Evolutionary conservation across 2,888 invertebrate genomes (phyloP).

Genomic region (Coelogynopora nodosa): DNA sequence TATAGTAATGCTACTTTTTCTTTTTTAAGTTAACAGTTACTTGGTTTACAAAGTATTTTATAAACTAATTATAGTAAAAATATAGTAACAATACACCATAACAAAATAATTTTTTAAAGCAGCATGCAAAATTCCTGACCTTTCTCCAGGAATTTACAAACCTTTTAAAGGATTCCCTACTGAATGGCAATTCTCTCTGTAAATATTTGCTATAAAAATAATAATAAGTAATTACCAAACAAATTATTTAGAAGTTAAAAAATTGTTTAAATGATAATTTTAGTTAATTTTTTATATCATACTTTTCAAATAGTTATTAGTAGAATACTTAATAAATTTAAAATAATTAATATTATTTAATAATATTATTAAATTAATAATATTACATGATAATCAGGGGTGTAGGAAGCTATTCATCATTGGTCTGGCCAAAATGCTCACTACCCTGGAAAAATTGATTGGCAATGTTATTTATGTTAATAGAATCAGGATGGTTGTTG

Average conservation of each 20-base stretch:
- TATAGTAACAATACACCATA: no score
- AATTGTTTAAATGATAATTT: no score
- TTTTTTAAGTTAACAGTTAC: neutral
- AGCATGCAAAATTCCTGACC: neutral
- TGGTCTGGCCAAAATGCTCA: neutral
- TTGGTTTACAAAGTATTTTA: neutral
- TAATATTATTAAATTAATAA: neutral
- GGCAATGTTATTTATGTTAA: neutral
- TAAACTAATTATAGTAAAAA: no score
- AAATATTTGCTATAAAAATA: no score
- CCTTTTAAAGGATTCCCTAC: no score
- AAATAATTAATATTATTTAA: neutral
- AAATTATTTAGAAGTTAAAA: no score
- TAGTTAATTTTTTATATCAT: no score
- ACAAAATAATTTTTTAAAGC: neutral
- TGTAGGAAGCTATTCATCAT: neutral
- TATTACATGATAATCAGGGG: neutral
- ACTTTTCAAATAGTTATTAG: no score
- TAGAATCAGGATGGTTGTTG: no score
- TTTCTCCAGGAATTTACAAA: slow-evolving; percentile 48
- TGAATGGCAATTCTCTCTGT: no score
- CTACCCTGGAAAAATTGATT: neutral
- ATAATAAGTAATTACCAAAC: no score
- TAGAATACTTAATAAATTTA: neutral
- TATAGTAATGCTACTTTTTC: neutral